A percentile compares a stretch with the other conserved stretches of the same genome.
Conservation (phyloP, 1,140 invertebrate genomes). For the Meloidogyne floridensis region DNA sequence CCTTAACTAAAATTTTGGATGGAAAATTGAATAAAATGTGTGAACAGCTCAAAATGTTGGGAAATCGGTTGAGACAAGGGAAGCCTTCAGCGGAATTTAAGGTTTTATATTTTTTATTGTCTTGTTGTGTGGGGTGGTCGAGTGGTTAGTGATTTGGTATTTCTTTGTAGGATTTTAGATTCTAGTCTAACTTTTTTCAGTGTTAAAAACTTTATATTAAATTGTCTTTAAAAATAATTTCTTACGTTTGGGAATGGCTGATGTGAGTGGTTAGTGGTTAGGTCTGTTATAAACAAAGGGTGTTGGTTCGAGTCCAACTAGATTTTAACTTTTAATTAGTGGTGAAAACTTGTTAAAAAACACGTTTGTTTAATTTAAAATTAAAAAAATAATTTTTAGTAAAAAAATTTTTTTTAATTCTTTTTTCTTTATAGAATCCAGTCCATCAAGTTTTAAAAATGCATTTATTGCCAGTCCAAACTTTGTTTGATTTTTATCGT, state of each 20-base stretch:
- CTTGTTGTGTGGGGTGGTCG: not conserved
- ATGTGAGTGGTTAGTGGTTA: no score
- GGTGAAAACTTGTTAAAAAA: no score
- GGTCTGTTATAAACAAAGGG: no score
- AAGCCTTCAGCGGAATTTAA: not conserved
- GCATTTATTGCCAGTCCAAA: not conserved
- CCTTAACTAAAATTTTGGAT: not conserved
- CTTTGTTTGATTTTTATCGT: slow-evolving; percentile 16
- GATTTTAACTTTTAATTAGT: no score
- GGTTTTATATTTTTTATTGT: not conserved
- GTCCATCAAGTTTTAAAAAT: slow-evolving; percentile 18
- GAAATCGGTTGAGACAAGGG: not conserved
- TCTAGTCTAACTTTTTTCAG: no score
- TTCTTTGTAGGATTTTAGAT: not conserved
- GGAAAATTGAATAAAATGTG: slow-evolving; percentile 13
- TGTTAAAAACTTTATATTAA: no score
- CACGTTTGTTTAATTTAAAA: no score
- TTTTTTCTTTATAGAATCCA: slow-evolving; percentile 5
- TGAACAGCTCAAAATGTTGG: slow-evolving; percentile 16
- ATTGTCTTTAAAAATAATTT: no score
- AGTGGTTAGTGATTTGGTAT: not conserved
- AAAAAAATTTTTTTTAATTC: no score
- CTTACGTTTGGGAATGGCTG: no score
- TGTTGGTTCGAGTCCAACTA: no score
- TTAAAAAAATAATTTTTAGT: no score